phyloP scores from a whole-genome alignment of 2,113 vertebrate genomes.

The Podarcis muralis region DNA sequence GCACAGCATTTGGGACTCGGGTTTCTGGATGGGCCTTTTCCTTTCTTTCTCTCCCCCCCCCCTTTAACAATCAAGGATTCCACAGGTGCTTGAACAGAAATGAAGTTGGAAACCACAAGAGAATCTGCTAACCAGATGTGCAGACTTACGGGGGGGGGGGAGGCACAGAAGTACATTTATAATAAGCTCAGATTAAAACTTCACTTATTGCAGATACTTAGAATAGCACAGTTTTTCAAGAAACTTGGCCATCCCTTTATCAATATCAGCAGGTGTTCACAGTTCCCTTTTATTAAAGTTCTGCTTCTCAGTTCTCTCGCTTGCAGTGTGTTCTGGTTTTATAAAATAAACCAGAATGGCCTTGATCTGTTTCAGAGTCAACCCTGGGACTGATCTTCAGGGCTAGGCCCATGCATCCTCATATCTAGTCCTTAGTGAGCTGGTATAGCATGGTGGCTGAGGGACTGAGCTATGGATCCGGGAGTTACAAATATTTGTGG shows the following conservation, averaged over 20 bases:
- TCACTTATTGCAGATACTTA: neutral
- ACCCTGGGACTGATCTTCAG: neutral
- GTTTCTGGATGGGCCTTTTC: neutral
- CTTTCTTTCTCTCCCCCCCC: neutral
- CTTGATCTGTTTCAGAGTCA: neutral
- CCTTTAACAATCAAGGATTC: conserved; percentile 10
- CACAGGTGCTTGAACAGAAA: conserved; percentile 22
- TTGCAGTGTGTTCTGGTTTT: neutral
- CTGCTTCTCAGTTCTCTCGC: neutral
- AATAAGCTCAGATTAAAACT: conserved; percentile 41
- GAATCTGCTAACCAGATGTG: conserved; percentile 43
- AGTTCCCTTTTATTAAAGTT: neutral
- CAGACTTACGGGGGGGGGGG: conserved; percentile 28
- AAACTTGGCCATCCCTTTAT: neutral
- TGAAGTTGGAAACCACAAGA: conserved; percentile 34
- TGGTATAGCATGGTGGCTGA: too few species aligned
- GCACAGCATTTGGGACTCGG: conserved; percentile 14
- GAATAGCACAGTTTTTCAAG: fast-evolving
- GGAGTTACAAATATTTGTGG: too few species aligned
- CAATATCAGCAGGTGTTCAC: neutral
- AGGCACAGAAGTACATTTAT: conserved; percentile 28
- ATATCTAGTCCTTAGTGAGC: too few species aligned
- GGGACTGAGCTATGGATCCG: too few species aligned
- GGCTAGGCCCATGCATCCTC: neutral
- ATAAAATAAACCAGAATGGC: neutral